Conservation (phyloP, 2,113 vertebrate genomes). For the Marmota monax region DNA sequence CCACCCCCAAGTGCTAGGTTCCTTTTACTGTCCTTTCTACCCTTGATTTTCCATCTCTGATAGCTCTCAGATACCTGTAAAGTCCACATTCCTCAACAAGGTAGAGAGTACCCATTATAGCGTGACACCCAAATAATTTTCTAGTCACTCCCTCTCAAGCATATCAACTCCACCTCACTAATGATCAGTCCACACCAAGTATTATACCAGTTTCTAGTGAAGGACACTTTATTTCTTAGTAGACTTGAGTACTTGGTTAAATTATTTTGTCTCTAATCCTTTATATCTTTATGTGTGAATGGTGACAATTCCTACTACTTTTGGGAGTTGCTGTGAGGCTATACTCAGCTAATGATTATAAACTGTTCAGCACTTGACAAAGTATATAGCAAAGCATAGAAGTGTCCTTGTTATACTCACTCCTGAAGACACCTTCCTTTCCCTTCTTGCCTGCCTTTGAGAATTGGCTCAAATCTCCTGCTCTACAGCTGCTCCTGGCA, state of each 20-base stretch:
- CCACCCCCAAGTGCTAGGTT: neutral
- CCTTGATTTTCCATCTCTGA: neutral
- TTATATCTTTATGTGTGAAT: slow-evolving; percentile 43
- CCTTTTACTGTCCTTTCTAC: neutral
- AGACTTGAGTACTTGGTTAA: slow-evolving; percentile 12
- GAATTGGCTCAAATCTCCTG: neutral
- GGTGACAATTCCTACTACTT: neutral
- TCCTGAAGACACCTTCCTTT: slow-evolving; percentile 7
- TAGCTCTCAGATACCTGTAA: neutral
- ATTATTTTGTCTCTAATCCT: neutral
- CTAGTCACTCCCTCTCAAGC: neutral
- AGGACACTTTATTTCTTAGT: neutral
- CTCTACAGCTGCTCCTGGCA: neutral
- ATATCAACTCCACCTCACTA: neutral
- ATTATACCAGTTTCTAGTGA: slow-evolving; percentile 16
- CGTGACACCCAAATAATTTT: neutral
- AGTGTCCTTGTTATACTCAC: neutral
- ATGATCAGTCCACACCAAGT: neutral
- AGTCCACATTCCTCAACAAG: neutral
- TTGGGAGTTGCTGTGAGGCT: neutral
- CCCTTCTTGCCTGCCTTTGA: neutral
- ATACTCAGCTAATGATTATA: neutral
- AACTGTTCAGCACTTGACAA: neutral
- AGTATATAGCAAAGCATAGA: neutral
- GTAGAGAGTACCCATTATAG: neutral